These are phyloP conservation scores for Cetoscarus ocellatus DNA, from an alignment of 2,797 vertebrate species.

Conservation along the genomic window DNA sequence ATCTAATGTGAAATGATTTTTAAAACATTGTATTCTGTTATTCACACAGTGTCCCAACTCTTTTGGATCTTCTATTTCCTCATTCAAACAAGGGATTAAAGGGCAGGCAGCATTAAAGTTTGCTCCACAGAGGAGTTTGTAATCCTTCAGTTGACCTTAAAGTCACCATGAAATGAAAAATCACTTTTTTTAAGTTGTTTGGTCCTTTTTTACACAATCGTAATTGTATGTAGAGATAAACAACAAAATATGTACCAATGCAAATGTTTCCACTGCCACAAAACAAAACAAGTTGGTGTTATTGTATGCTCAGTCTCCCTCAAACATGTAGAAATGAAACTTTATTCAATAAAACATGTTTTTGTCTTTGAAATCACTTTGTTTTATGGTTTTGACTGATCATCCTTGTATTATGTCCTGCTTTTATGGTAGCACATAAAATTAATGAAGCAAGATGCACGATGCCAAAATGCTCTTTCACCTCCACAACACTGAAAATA, in stretches of 20 bases:
- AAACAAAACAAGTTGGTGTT: background rate
- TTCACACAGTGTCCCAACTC: no score
- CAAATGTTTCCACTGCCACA: background rate
- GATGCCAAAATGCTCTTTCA: background rate
- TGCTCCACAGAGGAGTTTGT: conserved; percentile 19
- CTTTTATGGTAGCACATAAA: conserved; percentile 25
- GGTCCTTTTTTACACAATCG: conserved; percentile 2
- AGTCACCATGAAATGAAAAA: conserved; percentile 67
- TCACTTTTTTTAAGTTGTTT: conserved; percentile 31
- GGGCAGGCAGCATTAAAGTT: conserved; percentile 4
- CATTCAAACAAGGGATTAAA: conserved; percentile 49
- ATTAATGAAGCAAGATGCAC: conserved; percentile 32
- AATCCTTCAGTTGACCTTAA: conserved; percentile 64
- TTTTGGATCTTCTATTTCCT: conserved; percentile 22
- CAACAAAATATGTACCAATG: background rate
- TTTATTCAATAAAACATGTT: conserved; percentile 1
- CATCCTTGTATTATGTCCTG: conserved; percentile 8
- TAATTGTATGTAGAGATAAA: conserved; percentile 24
- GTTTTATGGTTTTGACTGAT: conserved; percentile 32
- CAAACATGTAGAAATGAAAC: no score
- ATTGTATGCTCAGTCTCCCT: background rate
- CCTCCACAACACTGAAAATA: background rate
- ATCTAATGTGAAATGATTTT: no score
- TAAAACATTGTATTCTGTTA: no score
- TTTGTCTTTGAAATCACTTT: conserved; percentile 18